Percentiles rank a stretch among this genome's conserved stretches.
Evolutionary conservation across 2,797 vertebrate species (phyloP).

Genomic region (Spinus olivaceus): DNA sequence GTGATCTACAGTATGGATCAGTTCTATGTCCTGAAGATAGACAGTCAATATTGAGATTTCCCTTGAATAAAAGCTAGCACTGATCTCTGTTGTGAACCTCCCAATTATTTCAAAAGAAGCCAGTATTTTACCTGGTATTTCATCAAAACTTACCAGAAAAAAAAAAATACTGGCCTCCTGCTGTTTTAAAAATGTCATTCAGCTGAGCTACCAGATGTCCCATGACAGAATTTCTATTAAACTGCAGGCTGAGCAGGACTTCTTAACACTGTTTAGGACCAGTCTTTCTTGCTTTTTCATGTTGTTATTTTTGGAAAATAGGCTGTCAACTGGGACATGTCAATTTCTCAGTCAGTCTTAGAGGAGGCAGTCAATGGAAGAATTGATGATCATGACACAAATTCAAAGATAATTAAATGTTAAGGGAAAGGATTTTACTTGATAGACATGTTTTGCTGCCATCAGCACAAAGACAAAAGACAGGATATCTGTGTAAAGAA

Average conservation of each 20-base stretch:
- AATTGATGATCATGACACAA: neutral
- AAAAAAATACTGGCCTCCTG: neutral
- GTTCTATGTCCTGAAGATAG: neutral
- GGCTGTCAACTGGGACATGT: neutral
- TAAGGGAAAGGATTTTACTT: neutral
- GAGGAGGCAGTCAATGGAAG: neutral
- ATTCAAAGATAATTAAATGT: slow-evolving; percentile 1
- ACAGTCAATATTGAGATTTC: neutral
- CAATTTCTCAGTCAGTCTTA: neutral
- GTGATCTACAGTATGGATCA: neutral
- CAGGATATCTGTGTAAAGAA: neutral
- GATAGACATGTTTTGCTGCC: neutral
- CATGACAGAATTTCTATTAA: neutral
- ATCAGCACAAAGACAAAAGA: neutral
- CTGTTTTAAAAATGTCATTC: neutral
- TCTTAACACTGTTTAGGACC: neutral
- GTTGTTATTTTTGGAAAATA: neutral
- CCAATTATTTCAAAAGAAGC: neutral
- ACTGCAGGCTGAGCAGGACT: neutral
- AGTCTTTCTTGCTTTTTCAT: neutral
- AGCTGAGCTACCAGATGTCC: neutral
- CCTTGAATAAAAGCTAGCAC: neutral
- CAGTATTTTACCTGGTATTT: neutral
- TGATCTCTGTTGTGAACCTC: neutral
- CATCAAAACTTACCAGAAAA: neutral